Evolutionary conservation across 2,888 invertebrate species (phyloP).

Genomic region (Campoletis raptor): DNA sequence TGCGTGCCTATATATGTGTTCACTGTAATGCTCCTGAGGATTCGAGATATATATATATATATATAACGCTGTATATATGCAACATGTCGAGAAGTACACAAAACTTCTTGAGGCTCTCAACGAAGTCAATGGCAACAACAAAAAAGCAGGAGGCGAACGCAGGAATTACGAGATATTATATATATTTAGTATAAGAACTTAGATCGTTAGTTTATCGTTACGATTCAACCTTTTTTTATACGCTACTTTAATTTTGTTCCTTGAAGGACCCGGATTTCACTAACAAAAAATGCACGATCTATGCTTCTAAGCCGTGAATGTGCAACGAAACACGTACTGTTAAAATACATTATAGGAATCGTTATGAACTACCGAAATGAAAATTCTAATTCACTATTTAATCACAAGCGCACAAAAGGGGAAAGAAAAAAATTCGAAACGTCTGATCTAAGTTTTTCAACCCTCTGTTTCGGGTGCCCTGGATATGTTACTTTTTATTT

Average conservation of each 20-base stretch:
- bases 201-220: background rate
- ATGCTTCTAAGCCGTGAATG: background rate
- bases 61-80: background rate
- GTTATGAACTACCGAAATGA: no score
- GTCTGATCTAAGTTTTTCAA: background rate
- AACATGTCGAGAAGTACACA: background rate
- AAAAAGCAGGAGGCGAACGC: constrained; percentile 12
- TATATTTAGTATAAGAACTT: background rate
- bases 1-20: background rate
- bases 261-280: background rate
- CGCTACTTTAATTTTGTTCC: background rate
- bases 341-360: no score
- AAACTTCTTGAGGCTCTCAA: constrained; percentile 14
- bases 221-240: background rate
- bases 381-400: background rate
- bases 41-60: constrained; percentile 29
- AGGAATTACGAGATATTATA: constrained; percentile 22
- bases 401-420: background rate
- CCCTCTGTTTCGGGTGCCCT: background rate
- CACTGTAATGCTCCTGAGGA: constrained; percentile 43
- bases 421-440: background rate
- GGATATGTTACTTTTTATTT: constrained; percentile 11
- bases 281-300: background rate
- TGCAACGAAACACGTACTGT: background rate
- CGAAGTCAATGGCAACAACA: constrained; percentile 21